phyloP scores from a whole-genome alignment of 2,797 vertebrate genomes.

The Eospalax fontanierii region DNA sequence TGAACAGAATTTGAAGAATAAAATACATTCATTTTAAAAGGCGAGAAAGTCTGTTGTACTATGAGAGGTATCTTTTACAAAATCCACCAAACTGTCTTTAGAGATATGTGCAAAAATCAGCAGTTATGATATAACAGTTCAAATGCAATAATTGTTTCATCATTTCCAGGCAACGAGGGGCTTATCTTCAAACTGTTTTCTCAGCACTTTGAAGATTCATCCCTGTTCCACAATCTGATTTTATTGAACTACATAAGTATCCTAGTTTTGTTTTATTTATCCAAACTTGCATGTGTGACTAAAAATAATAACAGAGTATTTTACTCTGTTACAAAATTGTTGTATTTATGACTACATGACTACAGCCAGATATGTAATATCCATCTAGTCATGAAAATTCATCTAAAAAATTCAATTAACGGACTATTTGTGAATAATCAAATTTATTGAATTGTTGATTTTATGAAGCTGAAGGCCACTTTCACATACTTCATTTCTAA shows the following conservation, averaged over 20 bases:
- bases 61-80: slow-evolving; percentile 53
- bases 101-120: slow-evolving; percentile 69
- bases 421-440: slow-evolving; percentile 63
- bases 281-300: slow-evolving; percentile 87
- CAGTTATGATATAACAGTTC: slow-evolving; percentile 77
- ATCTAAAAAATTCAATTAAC: slow-evolving; percentile 86
- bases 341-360: slow-evolving; percentile 73
- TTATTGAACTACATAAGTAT: slow-evolving; percentile 74
- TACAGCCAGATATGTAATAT: slow-evolving; percentile 84
- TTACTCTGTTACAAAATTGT: slow-evolving; percentile 86
- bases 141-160: slow-evolving; percentile 70
- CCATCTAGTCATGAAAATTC: slow-evolving; percentile 82
- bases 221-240: slow-evolving; percentile 38
- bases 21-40: background rate
- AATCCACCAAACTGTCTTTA: slow-evolving; percentile 68
- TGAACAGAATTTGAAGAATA: background rate
- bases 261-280: slow-evolving; percentile 76
- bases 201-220: slow-evolving; percentile 76
- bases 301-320: slow-evolving; percentile 82
- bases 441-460: slow-evolving; percentile 81
- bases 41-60: slow-evolving; percentile 33
- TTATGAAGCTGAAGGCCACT: slow-evolving; percentile 89
- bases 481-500: slow-evolving; percentile 85
- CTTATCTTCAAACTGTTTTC: slow-evolving; percentile 77
- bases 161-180: slow-evolving; percentile 60